Conservation (phyloP, 2,797 vertebrate genomes). For the Lutjanus argentimaculatus region DNA sequence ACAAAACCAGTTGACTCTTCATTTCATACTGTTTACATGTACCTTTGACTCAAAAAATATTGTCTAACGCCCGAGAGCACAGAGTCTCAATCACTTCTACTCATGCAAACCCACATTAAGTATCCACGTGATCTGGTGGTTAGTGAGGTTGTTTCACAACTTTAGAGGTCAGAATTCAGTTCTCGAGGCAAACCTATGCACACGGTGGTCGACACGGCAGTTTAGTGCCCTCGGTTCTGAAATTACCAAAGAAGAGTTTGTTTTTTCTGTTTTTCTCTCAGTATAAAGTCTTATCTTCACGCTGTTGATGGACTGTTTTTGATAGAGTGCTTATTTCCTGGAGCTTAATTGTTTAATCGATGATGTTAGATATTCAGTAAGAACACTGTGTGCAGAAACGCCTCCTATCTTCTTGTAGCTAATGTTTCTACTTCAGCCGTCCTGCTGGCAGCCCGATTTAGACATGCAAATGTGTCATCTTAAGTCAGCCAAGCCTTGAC, state of each 20-base stretch:
- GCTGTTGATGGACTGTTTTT: conserved; percentile 9
- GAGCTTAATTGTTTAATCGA: conserved; percentile 25
- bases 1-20: not conserved
- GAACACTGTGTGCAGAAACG: not conserved
- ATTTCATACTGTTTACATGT: not conserved
- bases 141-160: not conserved
- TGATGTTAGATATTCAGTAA: conserved; percentile 10
- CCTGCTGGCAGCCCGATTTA: conserved; percentile 18
- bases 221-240: conserved; percentile 7
- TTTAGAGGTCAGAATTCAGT: conserved; percentile 42
- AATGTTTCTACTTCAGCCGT: conserved; percentile 32
- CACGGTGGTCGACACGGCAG: not conserved
- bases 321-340: conserved; percentile 15
- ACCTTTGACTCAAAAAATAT: not conserved
- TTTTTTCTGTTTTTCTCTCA: not conserved
- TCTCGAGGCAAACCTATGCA: not conserved
- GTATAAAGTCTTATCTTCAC: not conserved
- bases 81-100: conserved; percentile 4
- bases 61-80: not conserved
- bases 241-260: not conserved
- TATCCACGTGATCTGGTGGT: not conserved
- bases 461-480: conserved; percentile 25
- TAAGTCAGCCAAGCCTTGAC: not conserved
- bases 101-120: conserved; percentile 8
- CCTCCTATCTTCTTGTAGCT: conserved; percentile 1